phyloP scores from a whole-genome alignment of 2,888 invertebrate species.

The Hanleya hanleyi region DNA sequence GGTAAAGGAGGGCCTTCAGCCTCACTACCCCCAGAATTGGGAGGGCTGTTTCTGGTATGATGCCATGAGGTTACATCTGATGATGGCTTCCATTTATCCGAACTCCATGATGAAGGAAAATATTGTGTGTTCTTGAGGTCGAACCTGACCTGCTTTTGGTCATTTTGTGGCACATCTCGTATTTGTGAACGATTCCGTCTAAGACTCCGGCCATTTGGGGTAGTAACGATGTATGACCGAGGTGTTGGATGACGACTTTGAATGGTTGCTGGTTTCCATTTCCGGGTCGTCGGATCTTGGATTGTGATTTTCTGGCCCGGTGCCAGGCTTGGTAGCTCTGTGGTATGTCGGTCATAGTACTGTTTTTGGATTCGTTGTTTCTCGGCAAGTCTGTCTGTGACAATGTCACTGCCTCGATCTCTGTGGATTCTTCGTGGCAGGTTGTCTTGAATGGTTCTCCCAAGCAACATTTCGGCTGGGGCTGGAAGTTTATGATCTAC shows the following conservation, averaged over 20 bases:
- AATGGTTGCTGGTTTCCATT: not conserved
- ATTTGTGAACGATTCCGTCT: no score
- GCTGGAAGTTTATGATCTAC: slow-evolving; percentile 1
- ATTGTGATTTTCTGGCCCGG: not conserved
- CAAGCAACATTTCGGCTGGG: slow-evolving; percentile 3
- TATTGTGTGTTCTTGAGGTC: no score
- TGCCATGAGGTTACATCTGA: no score
- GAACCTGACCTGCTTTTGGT: no score
- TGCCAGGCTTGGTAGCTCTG: not conserved
- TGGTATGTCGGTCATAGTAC: not conserved
- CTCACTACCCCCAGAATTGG: no score
- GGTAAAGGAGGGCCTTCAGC: no score
- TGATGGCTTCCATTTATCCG: no score
- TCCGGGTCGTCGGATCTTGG: not conserved
- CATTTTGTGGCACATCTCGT: no score
- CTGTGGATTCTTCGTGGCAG: not conserved
- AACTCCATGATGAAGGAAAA: no score
- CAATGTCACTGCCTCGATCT: not conserved
- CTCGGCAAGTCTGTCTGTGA: not conserved
- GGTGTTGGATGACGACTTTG: not conserved
- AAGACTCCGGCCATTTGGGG: no score
- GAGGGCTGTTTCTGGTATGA: no score
- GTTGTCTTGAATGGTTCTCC: not conserved
- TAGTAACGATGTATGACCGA: no score
- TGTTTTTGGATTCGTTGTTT: not conserved